Conservation (phyloP, 2,888 invertebrate genomes). For the Pterobdella sp. region DNA sequence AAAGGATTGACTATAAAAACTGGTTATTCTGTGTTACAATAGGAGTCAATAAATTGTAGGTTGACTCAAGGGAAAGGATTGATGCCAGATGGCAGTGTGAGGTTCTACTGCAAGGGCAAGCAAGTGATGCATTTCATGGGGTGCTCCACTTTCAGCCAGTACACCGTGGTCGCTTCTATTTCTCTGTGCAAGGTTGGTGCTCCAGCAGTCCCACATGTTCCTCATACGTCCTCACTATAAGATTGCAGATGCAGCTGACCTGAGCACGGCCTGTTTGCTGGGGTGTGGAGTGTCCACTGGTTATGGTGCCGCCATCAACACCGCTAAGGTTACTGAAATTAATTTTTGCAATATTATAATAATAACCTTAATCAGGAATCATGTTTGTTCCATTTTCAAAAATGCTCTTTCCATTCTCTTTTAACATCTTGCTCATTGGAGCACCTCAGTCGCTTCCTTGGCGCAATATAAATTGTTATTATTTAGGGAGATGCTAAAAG, state of each 20-base stretch:
- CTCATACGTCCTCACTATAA: slow-evolving; percentile 35
- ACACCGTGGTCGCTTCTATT: slow-evolving; percentile 58
- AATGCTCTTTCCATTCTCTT: neutral
- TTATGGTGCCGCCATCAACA: slow-evolving; percentile 51
- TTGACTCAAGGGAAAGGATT: slow-evolving; percentile 48
- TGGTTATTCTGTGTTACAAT: too few species aligned
- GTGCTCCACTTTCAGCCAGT: slow-evolving; percentile 50
- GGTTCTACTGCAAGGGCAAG: slow-evolving; percentile 52
- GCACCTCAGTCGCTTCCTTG: neutral
- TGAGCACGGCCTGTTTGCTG: slow-evolving; percentile 50
- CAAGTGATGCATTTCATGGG: slow-evolving; percentile 51
- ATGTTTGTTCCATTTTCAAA: neutral
- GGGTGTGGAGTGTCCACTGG: slow-evolving; percentile 61
- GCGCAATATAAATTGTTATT: too few species aligned
- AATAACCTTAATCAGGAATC: neutral
- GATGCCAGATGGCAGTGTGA: slow-evolving; percentile 52
- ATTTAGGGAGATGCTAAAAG: too few species aligned
- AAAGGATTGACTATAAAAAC: too few species aligned
- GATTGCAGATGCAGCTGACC: slow-evolving; percentile 45
- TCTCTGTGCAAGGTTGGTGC: slow-evolving; percentile 83
- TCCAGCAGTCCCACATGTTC: too few species aligned
- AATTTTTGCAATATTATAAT: neutral
- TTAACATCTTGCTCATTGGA: too few species aligned
- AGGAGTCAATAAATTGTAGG: too few species aligned
- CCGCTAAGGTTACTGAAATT: slow-evolving; percentile 43